Evolutionary conservation across 2,797 vertebrate genomes (phyloP), one percentile per base, ranked within the genome.

Genomic region (Hybognathus amarus): DNA sequence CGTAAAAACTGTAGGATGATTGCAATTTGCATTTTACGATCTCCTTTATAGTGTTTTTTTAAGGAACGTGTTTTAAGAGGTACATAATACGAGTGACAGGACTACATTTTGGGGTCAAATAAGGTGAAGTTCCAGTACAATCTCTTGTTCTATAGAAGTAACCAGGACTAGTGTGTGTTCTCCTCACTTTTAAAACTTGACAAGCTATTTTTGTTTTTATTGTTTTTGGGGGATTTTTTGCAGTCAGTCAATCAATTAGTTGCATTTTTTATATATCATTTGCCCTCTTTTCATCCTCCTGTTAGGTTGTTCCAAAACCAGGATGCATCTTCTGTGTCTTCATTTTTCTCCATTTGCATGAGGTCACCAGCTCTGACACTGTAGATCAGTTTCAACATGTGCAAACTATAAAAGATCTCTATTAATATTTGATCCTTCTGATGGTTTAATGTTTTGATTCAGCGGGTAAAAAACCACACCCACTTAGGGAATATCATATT

Each of bases 401-500:
- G 50, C 52, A 45, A 36, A 66, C 75, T 73, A 56, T 24, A 33
- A 71, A 71, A 79, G 76, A 66, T 84, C 78, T 87, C 80, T 86
- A 87, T 87, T 87, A 84, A 87, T 86, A 85, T 82, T 63, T 84
- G 88, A 86, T 81, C 80, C 75, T 82, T 80, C 27, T 6, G 67
- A 36, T 74, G 64, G 80, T 83, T 86, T 40, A 7, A 0, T 9
- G 71, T 80, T 77, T n/a, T 78, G 83, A 86, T 83, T 85, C 50
- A 50, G 50, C 70, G 74, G 68, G 63, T 50, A n/a, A 80, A 76
- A 61, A 64, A 52, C 70, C 8, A 6, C 18, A 74, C 52, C 33
- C 8, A 20, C 79, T 67, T 50, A 68, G 88, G 83, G 83, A 85
- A 84, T 84, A 85, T 77, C 47, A 73, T 84, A 87, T 85, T 85